Evolutionary conservation across 1,140 invertebrate genomes (phyloP), one percentile per base, ranked within the genome.

Genomic region (Heliothis subflexa): DNA sequence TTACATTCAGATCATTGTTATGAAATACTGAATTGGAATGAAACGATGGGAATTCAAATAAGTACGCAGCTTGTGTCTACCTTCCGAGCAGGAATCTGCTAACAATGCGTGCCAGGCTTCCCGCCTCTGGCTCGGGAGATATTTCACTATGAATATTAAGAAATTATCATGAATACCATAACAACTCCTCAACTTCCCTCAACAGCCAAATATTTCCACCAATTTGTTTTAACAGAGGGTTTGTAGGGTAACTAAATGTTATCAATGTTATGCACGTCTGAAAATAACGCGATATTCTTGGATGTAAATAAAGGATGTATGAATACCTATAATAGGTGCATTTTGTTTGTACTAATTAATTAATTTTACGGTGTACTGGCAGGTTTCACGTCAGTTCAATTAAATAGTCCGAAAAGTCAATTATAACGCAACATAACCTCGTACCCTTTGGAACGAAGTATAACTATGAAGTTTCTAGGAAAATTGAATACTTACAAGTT

Each of bases 71-170:
- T 86, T 86, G 85, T 87, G 86, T 89, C 84, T 86, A 79, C 83
- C 81, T 84, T 81, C 79, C 77, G 80, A 73, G 71, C 33, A 80
- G 88, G 89, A 89, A 93, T 91, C 81, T 71, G 83, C 86, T 87
- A 86, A 89, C 88, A 89, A 88, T 85, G 86, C 88, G 83, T 87
- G 83, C 78, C 81, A 74, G 49, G 47, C 55, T 33, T 25, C 14
- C 40, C 68, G 47, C 64, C 47, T 64, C 54, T 40, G 79, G 71
- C 80, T 72, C 72, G 81, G 68, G 76, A 81, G 83, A 87, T 89
- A 89, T 88, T 88, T 83, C 83, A 83, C 85, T 86, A 87, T 86
- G 87, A 91, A 88, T 91, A 93, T 91, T 93, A 88, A 89, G 88
- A 89, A 90, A 90, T 88, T 83, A 85, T 91, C 84, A 78, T 81